Evolutionary conservation across 2,888 invertebrate genomes (phyloP), one percentile per base, ranked within the genome.

Genomic region (Tetragnatha montana): DNA sequence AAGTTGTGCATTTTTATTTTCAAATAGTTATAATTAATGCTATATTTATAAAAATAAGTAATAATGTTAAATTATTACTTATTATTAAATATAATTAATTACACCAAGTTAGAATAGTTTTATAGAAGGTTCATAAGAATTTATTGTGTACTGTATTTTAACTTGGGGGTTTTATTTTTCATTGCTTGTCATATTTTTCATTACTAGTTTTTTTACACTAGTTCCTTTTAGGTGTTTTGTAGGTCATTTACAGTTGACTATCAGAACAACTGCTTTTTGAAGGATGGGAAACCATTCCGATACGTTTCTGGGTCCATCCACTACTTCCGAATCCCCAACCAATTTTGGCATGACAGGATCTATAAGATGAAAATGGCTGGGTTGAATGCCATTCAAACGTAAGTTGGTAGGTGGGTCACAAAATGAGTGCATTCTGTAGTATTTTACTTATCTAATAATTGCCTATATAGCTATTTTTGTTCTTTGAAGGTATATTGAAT

Each of bases 401-500:
- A 93, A 70, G 82, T 71, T 69, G 14, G n/a, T 35, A 19, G 8
- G 14, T 60, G 1, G 60, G 14, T 12, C 8, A 60, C 60, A 60
- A 60, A 3, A 60, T 8, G 60, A 60, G 60, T 6, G 6, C 60
- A 12, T n/a, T n/a, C n/a, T n/a, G 8, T 60, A 14, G 6, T 60
- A 3, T 3, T 60, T n/a, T 60, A 60, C 60, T n/a, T n/a, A 60
- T 6, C 14, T 60, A 12, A 60, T 1, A 60, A 60, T 6, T 1
- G 1, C 8, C 14, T 60, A 60, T 60, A 12, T 60, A 47, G 35
- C 1, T 1, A 47, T 47, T 47, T 81, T 8, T n/a, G 14, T 47
- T 8, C 35, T 47, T 51, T 19, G 10, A 85, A 94, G 94, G 8
- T 97, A 98, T 93, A 96, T 98, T 0, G 97, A 97, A 93, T 96